Evolutionary conservation across 1,140 invertebrate genomes (phyloP).

Genomic region (Acromyrmex heyeri): DNA sequence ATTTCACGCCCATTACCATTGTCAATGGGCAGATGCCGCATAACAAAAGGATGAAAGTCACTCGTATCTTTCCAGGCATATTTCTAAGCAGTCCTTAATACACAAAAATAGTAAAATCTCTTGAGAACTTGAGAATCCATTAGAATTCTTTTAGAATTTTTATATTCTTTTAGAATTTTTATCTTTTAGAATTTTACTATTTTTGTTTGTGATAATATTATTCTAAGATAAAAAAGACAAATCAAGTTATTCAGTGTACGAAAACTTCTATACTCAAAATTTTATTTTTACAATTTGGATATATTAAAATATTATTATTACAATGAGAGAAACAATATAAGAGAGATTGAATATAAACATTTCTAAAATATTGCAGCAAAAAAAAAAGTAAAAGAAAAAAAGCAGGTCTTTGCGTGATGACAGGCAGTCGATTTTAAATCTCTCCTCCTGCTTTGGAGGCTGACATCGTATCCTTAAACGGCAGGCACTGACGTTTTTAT

Average conservation of each 20-base stretch:
- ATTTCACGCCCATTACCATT: conserved; percentile 86
- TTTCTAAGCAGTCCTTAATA: conserved; percentile 58
- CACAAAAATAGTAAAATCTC: conserved; percentile 22
- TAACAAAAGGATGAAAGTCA: conserved; percentile 73
- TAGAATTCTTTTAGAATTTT: not conserved
- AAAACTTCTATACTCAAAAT: not conserved
- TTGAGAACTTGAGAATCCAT: not conserved
- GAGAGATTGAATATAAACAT: not conserved
- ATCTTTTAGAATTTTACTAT: not conserved
- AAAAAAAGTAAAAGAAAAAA: not conserved
- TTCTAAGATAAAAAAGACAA: not conserved
- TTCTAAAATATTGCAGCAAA: conserved; percentile 2
- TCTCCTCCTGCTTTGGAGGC: conserved; percentile 17
- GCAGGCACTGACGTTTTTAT: conserved; percentile 69
- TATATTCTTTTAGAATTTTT: not conserved
- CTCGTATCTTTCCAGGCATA: conserved; percentile 67
- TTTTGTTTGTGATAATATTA: not conserved
- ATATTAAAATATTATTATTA: conserved; percentile 4
- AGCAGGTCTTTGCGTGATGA: conserved; percentile 27
- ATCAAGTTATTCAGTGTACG: not conserved
- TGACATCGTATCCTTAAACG: conserved; percentile 29
- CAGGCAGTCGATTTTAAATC: conserved; percentile 60
- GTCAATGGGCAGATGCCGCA: conserved; percentile 83
- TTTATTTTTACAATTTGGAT: not conserved
- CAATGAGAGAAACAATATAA: not conserved